These are phyloP conservation scores for Goniozus legneri DNA, from an alignment of 1,140 invertebrate species.

Conservation along the genomic window DNA sequence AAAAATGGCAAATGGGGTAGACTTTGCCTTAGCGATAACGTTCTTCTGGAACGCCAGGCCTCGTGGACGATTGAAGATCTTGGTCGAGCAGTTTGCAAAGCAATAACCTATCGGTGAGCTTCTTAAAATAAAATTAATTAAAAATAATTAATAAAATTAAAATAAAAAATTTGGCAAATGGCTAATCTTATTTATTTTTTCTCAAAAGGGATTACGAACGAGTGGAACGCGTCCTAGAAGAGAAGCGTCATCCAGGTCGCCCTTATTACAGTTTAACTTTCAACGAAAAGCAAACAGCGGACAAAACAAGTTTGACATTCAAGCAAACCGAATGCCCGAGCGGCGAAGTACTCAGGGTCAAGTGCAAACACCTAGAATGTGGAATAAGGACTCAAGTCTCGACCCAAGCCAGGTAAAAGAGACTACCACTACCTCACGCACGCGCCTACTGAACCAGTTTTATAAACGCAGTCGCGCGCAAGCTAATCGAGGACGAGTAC, in stretches of 20 bases:
- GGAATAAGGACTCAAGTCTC: conserved; percentile 66
- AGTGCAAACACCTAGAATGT: conserved; percentile 70
- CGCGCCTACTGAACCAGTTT: conserved; percentile 19
- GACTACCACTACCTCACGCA: too few species aligned
- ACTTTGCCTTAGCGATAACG: conserved; percentile 56
- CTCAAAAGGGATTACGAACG: conserved; percentile 55
- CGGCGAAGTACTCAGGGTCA: conserved; percentile 64
- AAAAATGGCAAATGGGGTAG: conserved; percentile 78
- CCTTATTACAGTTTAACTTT: conserved; percentile 54
- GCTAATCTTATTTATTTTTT: too few species aligned
- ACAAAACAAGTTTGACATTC: conserved; percentile 63
- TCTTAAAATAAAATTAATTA: conserved; percentile 6
- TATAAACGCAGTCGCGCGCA: neutral
- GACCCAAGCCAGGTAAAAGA: conserved; percentile 66
- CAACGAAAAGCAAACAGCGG: conserved; percentile 34
- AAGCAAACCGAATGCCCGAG: conserved; percentile 60
- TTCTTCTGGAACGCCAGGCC: conserved; percentile 30
- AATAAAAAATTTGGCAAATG: too few species aligned
- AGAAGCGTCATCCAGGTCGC: conserved; percentile 29
- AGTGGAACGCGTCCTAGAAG: conserved; percentile 54
- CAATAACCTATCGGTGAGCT: conserved; percentile 73
- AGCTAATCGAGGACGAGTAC: neutral
- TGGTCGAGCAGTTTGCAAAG: conserved; percentile 71
- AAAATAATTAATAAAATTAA: too few species aligned
- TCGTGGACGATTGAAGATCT: conserved; percentile 66